phyloP scores from a whole-genome alignment of 2,888 invertebrate species.

The Agrochola macilenta region DNA sequence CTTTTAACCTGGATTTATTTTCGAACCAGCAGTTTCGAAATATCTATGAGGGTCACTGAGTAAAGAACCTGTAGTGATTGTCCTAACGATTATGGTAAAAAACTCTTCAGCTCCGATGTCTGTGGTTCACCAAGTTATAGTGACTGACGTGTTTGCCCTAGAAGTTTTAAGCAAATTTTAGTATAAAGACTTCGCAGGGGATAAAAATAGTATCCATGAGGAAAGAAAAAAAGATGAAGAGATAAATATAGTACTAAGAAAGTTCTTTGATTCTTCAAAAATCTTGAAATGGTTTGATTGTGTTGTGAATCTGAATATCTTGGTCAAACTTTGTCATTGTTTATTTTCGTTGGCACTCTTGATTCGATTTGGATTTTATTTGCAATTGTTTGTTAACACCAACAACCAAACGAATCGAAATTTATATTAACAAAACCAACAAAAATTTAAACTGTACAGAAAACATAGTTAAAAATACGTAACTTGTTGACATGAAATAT shows the following conservation, averaged over 20 bases:
- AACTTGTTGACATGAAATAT: slow-evolving; percentile 46
- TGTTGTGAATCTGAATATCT: no score
- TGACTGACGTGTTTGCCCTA: not conserved
- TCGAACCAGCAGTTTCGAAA: not conserved
- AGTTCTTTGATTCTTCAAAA: not conserved
- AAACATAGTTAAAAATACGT: not conserved
- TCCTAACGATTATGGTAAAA: slow-evolving; percentile 13
- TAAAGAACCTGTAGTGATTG: not conserved
- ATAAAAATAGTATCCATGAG: not conserved
- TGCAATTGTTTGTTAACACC: not conserved
- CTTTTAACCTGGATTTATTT: no score
- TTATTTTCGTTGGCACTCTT: not conserved
- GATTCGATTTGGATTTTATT: not conserved
- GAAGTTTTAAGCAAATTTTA: not conserved
- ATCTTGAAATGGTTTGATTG: not conserved
- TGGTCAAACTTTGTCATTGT: not conserved
- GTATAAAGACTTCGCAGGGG: not conserved
- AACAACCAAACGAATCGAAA: not conserved
- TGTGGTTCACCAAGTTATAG: slow-evolving; percentile 7
- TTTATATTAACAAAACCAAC: not conserved
- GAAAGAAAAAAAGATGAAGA: not conserved
- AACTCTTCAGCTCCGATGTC: not conserved
- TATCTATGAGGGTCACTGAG: slow-evolving; percentile 15
- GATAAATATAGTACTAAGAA: not conserved
- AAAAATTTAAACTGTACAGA: not conserved